phyloP scores from a whole-genome alignment of 1,140 invertebrate genomes.

The Drosophila pruinosa region DNA sequence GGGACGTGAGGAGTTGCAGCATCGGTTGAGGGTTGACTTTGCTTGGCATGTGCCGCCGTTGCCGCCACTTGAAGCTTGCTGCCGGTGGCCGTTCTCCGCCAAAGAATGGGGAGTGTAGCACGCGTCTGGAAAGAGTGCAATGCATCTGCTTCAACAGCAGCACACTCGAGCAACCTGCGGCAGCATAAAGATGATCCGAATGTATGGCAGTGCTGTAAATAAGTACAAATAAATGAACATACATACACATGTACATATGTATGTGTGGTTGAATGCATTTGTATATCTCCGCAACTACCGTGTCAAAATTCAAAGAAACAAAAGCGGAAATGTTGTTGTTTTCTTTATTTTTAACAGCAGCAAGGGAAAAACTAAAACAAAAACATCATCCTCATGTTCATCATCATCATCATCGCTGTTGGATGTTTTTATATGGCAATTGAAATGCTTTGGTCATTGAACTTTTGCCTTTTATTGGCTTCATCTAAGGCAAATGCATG shows the following conservation, averaged over 20 bases:
- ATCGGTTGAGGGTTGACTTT: background rate
- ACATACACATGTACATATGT: background rate
- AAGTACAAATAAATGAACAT: background rate
- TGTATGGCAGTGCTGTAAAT: constrained; percentile 6
- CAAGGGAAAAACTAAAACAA: constrained; percentile 61
- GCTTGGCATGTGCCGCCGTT: constrained; percentile 66
- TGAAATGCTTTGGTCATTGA: constrained; percentile 69
- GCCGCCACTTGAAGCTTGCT: constrained; percentile 56
- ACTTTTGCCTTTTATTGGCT: constrained; percentile 39
- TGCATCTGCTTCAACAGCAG: constrained; percentile 13
- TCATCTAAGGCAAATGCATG: constrained; percentile 28
- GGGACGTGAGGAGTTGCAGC: background rate
- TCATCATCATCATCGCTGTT: background rate
- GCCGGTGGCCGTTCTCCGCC: constrained; percentile 41
- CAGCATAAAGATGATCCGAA: constrained; percentile 14
- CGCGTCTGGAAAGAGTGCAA: constrained; percentile 27
- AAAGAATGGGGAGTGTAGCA: constrained; percentile 9
- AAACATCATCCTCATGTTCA: constrained; percentile 29
- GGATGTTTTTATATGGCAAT: constrained; percentile 40
- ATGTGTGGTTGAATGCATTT: background rate
- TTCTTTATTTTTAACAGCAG: constrained; percentile 73
- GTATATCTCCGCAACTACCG: constrained; percentile 31
- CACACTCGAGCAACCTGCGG: constrained; percentile 13
- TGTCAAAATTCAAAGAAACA: constrained; percentile 79
- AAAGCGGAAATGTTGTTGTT: constrained; percentile 79